Conservation (phyloP, 2,113 vertebrate genomes). For the Nibea coibor region DNA sequence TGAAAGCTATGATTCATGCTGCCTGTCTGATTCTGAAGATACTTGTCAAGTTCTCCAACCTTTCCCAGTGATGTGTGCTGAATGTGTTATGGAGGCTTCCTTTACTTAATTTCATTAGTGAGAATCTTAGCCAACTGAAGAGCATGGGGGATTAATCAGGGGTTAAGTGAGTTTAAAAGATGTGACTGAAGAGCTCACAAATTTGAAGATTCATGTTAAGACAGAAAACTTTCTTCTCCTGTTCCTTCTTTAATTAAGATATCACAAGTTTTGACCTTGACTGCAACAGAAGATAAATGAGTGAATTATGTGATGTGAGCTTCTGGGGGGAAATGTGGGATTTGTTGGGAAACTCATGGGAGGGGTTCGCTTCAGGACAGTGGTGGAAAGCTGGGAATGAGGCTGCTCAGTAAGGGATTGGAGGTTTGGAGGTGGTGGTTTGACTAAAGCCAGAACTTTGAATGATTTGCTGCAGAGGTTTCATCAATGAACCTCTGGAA, state of each 20-base stretch:
- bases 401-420: background rate
- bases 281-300: constrained; percentile 68
- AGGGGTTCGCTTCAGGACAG: constrained; percentile 11
- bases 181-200: constrained; percentile 72
- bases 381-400: constrained; percentile 31
- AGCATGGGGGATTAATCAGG: constrained; percentile 72
- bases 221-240: constrained; percentile 49
- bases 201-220: constrained; percentile 76
- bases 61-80: constrained; percentile 24
- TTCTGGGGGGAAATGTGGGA: constrained; percentile 26
- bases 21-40: constrained; percentile 2
- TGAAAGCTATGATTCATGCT: background rate
- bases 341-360: constrained; percentile 43
- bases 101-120: constrained; percentile 75
- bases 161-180: constrained; percentile 82
- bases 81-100: constrained; percentile 58
- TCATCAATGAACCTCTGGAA: background rate
- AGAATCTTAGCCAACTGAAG: constrained; percentile 48
- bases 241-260: constrained; percentile 76
- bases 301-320: constrained; percentile 59
- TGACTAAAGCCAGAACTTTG: background rate
- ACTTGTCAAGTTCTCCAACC: constrained; percentile 6
- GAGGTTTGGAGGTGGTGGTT: background rate
- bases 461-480: background rate
- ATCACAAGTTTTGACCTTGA: constrained; percentile 76